Base-by-base conservation (phyloP, 2,113 vertebrate species). In the Lonchura striata region DNA sequence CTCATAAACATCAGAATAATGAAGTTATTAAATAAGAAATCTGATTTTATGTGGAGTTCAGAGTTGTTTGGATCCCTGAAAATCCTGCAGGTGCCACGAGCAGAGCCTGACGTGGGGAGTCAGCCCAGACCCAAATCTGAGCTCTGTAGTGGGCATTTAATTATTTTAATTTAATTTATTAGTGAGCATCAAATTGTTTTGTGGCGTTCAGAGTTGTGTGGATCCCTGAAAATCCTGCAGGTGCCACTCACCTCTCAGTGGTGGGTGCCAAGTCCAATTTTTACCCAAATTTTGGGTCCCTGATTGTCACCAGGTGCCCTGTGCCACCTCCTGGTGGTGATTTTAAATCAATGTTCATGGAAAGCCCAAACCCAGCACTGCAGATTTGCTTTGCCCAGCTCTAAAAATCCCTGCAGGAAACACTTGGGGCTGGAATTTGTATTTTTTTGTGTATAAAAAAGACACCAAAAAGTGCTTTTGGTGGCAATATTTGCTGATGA, bases 401-500 rank as follows among this genome's bases (percentile, higher is more conserved):
- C 69, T 16, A 23, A 21, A n/a, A 54, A 33, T 16, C 27, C 52
- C 12, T 13, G 0, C 50, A 21, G 6, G 69, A 39, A 82, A 20
- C 33, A 3, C 10, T 20, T 31, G 13, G 33, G 17, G 35, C 46
- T 49, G 4, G 11, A 8, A 15, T 28, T 30, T 19, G 8, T 14
- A 2, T n/a, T 52, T 15, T 15, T 28, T 56, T 49, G 0, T 10
- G 7, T 33, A 1, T 25, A 9, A 47, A 50, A 86, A 35, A 66
- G 14, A 27, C 60, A 60, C 22, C n/a, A 15, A 21, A 77, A 57
- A 6, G 5, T 52, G 50, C 10, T 72, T 53, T 15, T 27, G 19
- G 1, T 24, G 27, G 6, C 11, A 22, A 0, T 22, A 3, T 27
- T 52, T 69, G 11, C 5, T 27, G 46, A 1, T n/a, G 7, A 7